A percentile compares a stretch with the other conserved stretches of the same genome.
These are phyloP conservation scores for Xestia c-nigrum DNA, from an alignment of 2,888 invertebrate species.

Conservation along the genomic window DNA sequence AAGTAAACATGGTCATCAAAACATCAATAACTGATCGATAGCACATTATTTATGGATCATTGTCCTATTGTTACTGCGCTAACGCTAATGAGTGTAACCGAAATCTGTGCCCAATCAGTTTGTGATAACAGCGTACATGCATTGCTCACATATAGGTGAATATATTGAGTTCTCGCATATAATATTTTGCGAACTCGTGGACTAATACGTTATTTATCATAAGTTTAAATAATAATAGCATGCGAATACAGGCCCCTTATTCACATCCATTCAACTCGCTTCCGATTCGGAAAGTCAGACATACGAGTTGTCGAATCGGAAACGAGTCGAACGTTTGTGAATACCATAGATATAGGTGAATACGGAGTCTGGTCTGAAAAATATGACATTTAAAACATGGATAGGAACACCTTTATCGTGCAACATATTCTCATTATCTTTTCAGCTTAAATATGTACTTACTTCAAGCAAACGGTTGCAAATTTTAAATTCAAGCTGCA, in stretches of 20 bases:
- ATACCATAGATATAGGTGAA: no score
- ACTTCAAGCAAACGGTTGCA: neutral
- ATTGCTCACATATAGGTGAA: neutral
- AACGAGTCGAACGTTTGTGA: no score
- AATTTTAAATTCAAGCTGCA: neutral
- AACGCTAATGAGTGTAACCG: constrained; percentile 8
- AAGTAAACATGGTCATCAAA: neutral
- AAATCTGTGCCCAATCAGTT: constrained; percentile 24
- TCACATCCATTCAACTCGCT: no score
- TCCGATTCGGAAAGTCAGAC: no score
- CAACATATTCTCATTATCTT: neutral
- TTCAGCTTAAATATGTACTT: neutral
- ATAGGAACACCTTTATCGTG: neutral
- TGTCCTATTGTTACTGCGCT: constrained; percentile 12
- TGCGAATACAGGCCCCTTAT: no score
- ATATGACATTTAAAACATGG: neutral
- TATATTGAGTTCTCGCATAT: neutral
- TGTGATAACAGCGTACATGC: constrained; percentile 10
- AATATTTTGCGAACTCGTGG: neutral
- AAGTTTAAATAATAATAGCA: neutral
- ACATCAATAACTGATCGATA: constrained; percentile 2
- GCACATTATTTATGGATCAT: neutral
- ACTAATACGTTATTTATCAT: neutral
- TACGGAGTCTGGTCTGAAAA: no score
- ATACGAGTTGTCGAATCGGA: no score